Evolutionary conservation across 2,888 invertebrate species (phyloP).

Genomic region (Gonocerus acuteangulatus): DNA sequence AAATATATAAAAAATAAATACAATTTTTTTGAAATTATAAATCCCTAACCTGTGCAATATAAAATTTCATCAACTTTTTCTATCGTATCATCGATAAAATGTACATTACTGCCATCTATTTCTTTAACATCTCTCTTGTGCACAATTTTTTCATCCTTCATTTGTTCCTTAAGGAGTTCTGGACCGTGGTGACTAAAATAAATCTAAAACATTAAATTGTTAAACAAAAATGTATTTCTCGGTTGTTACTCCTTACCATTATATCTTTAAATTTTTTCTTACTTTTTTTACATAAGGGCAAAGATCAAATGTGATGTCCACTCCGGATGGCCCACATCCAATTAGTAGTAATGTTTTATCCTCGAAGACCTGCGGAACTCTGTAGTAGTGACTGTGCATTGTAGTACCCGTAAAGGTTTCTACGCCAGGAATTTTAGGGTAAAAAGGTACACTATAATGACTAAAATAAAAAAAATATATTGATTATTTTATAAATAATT

Average conservation of each 20-base stretch:
- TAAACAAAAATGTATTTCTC: no score
- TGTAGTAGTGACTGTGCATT: constrained; percentile 79
- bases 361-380: constrained; percentile 59
- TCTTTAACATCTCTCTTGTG: constrained; percentile 47
- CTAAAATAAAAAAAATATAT: no score
- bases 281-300: constrained; percentile 47
- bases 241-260: not conserved
- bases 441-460: constrained; percentile 70
- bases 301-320: constrained; percentile 65
- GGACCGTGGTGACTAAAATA: constrained; percentile 38
- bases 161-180: constrained; percentile 22
- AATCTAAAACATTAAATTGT: constrained; percentile 36
- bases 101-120: constrained; percentile 45
- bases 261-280: not conserved
- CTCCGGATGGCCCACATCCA: constrained; percentile 82
- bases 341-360: constrained; percentile 65
- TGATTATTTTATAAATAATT: no score
- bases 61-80: constrained; percentile 57
- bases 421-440: constrained; percentile 61
- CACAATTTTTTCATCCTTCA: constrained; percentile 47
- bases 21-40: no score
- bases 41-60: constrained; percentile 58
- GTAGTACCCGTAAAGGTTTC: constrained; percentile 55
- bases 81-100: constrained; percentile 53
- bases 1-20: no score